Percentiles rank a stretch among this genome's conserved stretches.
These are phyloP conservation scores for Norana najaformis DNA, from an alignment of 2,888 invertebrate genomes.

Conservation along the genomic window DNA sequence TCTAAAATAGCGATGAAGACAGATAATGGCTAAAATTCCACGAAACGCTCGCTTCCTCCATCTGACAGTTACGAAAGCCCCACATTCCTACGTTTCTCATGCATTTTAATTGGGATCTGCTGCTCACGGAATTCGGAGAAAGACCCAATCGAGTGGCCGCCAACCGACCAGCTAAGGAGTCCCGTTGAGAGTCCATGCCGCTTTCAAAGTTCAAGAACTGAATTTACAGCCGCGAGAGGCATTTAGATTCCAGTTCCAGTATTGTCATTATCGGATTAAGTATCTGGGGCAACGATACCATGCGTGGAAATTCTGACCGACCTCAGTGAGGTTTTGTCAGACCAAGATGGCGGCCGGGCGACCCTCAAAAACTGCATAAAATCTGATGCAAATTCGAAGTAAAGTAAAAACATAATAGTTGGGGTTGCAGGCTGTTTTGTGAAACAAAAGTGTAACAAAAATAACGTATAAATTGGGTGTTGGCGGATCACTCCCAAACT, in stretches of 20 bases:
- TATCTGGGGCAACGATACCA: background rate
- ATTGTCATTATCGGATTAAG: background rate
- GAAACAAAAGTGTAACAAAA: too few species aligned
- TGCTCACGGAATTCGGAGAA: background rate
- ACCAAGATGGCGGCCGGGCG: background rate
- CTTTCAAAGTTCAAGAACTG: constrained; percentile 1
- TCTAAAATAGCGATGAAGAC: too few species aligned
- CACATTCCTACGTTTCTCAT: background rate
- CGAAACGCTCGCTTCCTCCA: too few species aligned
- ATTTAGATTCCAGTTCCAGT: background rate
- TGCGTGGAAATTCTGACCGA: background rate
- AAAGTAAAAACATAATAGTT: background rate
- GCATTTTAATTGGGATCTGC: background rate
- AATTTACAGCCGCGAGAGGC: background rate
- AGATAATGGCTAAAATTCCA: background rate
- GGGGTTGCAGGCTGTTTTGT: too few species aligned
- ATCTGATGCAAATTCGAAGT: background rate
- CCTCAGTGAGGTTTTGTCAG: background rate
- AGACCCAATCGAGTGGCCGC: background rate
- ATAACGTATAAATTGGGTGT: too few species aligned
- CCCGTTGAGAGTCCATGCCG: background rate
- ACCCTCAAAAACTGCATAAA: background rate
- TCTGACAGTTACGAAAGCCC: background rate
- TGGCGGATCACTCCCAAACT: too few species aligned
- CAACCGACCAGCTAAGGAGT: background rate